These are phyloP conservation scores for Pseudochromis fuscus DNA, from an alignment of 2,797 vertebrate species.

Conservation along the genomic window DNA sequence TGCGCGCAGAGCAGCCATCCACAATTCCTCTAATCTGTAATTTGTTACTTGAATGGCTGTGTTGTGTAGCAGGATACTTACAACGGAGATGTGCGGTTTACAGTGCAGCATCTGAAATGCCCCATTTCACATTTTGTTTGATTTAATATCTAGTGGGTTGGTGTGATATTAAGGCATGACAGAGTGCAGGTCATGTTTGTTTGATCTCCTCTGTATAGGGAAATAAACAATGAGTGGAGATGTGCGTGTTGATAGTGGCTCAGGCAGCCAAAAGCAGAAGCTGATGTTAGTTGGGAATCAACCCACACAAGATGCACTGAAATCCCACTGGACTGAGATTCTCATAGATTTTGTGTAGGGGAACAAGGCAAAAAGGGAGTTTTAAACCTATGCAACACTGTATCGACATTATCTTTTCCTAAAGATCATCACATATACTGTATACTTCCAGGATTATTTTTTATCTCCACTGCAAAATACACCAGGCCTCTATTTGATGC, in stretches of 20 bases:
- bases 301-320: conserved; percentile 11
- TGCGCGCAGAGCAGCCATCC: not conserved
- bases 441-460: too few species aligned
- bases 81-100: conserved; percentile 13
- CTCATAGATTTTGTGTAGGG: conserved; percentile 25
- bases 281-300: conserved; percentile 27
- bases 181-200: conserved; percentile 62
- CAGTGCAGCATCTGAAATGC: conserved; percentile 34
- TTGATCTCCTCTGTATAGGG: conserved; percentile 56
- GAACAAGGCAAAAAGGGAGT: conserved; percentile 3
- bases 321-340: conserved; percentile 25
- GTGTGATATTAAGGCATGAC: conserved; percentile 60
- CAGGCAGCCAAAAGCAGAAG: conserved; percentile 21
- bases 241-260: conserved; percentile 34
- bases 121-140: conserved; percentile 60
- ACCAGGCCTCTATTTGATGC: too few species aligned
- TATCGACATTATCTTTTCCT: too few species aligned
- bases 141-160: conserved; percentile 58
- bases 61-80: conserved; percentile 7
- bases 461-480: too few species aligned
- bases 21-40: conserved; percentile 4
- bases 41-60: conserved; percentile 38
- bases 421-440: too few species aligned
- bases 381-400: not conserved
- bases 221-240: conserved; percentile 60